Conservation (phyloP, 1,140 invertebrate genomes). For the Diplogasteroides magnus region DNA sequence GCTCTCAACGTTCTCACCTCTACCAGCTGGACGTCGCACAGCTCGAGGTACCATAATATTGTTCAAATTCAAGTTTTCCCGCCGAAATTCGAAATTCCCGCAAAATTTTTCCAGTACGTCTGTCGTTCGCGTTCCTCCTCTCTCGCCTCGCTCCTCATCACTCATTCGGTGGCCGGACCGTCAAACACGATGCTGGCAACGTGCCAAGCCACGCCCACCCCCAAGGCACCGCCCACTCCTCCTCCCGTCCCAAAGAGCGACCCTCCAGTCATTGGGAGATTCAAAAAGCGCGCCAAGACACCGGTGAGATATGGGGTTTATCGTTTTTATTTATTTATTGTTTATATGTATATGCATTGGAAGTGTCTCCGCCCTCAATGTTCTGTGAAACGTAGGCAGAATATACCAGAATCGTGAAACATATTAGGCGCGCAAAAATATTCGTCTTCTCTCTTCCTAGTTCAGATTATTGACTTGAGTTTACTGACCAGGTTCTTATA, state of each 20-base stretch:
- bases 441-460: too few species aligned
- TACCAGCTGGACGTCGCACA: not conserved
- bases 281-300: not conserved
- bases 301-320: too few species aligned
- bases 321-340: too few species aligned
- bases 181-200: not conserved
- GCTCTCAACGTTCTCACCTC: not conserved
- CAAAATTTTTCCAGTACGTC: not conserved
- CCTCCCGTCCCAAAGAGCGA: not conserved
- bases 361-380: too few species aligned
- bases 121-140: not conserved
- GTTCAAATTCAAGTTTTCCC: not conserved
- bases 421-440: too few species aligned
- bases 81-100: not conserved
- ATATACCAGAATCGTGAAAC: too few species aligned
- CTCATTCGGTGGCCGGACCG: too few species aligned
- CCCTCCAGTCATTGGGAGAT: not conserved
- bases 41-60: not conserved
- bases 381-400: too few species aligned
- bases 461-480: too few species aligned
- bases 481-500: too few species aligned
- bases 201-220: not conserved
- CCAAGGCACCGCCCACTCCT: not conserved
- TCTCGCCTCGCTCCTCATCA: not conserved
- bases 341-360: too few species aligned